Evolutionary conservation across 2,113 vertebrate species (phyloP).

Genomic region (Fregata magnificens): DNA sequence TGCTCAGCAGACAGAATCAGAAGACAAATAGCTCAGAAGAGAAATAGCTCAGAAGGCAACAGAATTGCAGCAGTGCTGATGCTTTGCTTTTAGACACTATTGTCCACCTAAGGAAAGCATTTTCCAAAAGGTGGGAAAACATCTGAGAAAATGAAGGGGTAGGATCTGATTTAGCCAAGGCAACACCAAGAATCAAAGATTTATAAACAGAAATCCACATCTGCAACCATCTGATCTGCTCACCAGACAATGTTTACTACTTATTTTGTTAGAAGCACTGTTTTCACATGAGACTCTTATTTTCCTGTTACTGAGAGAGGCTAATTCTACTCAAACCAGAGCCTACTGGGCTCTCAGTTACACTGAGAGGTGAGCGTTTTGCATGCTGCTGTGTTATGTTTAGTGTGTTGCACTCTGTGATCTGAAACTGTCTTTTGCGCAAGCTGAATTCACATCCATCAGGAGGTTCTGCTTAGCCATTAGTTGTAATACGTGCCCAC

Average conservation of each 20-base stretch:
- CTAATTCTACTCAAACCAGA: background rate
- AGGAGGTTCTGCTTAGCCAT: background rate
- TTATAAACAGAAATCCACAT: background rate
- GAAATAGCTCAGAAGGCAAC: background rate
- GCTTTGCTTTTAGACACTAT: background rate
- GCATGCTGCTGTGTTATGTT: background rate
- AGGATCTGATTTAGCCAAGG: background rate
- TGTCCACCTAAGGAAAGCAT: background rate
- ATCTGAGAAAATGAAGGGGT: background rate
- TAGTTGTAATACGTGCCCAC: background rate
- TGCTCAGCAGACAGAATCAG: background rate
- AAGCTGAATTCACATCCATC: background rate
- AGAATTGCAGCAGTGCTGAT: background rate
- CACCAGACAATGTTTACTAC: background rate
- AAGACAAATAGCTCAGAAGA: background rate
- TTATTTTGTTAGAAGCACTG: background rate
- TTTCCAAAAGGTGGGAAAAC: background rate
- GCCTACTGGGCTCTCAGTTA: background rate
- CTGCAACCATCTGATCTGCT: background rate
- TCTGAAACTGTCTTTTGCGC: background rate
- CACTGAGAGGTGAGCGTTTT: background rate
- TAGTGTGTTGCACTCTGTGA: background rate
- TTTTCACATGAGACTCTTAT: background rate
- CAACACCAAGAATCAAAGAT: background rate
- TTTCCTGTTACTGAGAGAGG: background rate